Evolutionary conservation across 2,113 vertebrate genomes (phyloP), one percentile per base, ranked within the genome.

Genomic region (Zosterops borbonicus): DNA sequence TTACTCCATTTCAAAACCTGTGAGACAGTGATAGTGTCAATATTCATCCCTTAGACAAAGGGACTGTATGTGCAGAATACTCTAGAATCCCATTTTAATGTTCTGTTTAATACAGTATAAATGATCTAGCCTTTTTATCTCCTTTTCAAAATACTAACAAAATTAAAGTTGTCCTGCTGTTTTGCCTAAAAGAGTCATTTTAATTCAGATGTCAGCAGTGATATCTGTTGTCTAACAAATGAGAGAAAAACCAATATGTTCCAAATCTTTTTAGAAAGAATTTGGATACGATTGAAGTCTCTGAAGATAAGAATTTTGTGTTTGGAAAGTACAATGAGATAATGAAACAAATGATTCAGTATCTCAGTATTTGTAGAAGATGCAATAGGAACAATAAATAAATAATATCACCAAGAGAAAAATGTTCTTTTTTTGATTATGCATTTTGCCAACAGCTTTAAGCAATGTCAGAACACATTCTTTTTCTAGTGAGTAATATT

Each of bases 341-440:
- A 92, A 91, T 87, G 53, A 94, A 95, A 78, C 70, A 75, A 92
- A 77, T 87, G 10, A 68, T 73, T 92, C 70, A 68, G 14, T 74
- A 83, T 83, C 64, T 67, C 50, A 81, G 27, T 70, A 89, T 86
- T 68, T 68, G 69, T 39, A 55, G 29, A 80, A 77, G 35, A 75
- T 0, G 19, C 41, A 95, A 78, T 33, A 87, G 65, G 6, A 90
- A 24, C 39, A 88, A 79, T 77, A 96, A 90, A 89, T 89, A 92
- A 74, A 83, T 78, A 89, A 74, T 85, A 86, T 58, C n/a, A 75
- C 35, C 37, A n/a, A 56, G 47, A 85, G 42, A 81, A 93, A 92
- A 64, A 82, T 68, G 44, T 80, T 52, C 14, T 42, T 73, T 80
- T 89, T 94, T 74, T 73, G 52, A 70, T 88, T 82, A 84, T 64